Conservation (phyloP, 2,888 invertebrate genomes). For the Pseudeuparius sepicola region DNA sequence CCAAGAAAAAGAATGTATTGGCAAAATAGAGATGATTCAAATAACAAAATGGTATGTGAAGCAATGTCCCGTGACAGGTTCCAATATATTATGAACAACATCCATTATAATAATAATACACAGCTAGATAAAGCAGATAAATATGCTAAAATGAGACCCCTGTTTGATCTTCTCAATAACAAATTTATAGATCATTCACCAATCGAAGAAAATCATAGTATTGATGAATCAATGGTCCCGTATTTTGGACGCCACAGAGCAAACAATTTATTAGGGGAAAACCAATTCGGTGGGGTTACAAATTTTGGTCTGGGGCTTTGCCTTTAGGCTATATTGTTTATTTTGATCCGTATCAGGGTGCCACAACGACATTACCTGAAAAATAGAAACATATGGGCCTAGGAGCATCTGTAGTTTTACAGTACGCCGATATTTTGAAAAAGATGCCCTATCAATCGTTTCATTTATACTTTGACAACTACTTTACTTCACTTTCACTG, state of each 20-base stretch:
- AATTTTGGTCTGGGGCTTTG: conserved; percentile 25
- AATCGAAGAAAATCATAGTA: conserved; percentile 25
- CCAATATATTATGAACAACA: conserved; percentile 1
- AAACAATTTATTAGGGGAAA: conserved; percentile 24
- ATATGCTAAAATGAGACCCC: not conserved
- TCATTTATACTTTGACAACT: conserved; percentile 2
- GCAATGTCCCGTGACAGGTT: not conserved
- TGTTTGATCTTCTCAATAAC: not conserved
- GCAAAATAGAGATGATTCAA: conserved; percentile 12
- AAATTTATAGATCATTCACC: conserved; percentile 16
- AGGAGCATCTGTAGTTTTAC: not conserved
- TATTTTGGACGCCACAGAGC: conserved; percentile 30
- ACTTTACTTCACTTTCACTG: not conserved
- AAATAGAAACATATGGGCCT: not conserved
- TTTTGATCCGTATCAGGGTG: conserved; percentile 25
- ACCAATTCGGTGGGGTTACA: conserved; percentile 26
- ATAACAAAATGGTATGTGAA: conserved; percentile 5
- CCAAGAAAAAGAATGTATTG: conserved; percentile 15
- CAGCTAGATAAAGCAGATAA: conserved; percentile 2
- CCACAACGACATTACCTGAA: not conserved
- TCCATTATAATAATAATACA: conserved; percentile 1
- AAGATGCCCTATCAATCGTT: not conserved
- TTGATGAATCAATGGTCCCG: conserved; percentile 32
- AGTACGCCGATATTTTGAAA: conserved; percentile 2
- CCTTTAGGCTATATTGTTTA: conserved; percentile 23